Evolutionary conservation across 2,113 vertebrate species (phyloP).

Genomic region (Pelmatolapia mariae): DNA sequence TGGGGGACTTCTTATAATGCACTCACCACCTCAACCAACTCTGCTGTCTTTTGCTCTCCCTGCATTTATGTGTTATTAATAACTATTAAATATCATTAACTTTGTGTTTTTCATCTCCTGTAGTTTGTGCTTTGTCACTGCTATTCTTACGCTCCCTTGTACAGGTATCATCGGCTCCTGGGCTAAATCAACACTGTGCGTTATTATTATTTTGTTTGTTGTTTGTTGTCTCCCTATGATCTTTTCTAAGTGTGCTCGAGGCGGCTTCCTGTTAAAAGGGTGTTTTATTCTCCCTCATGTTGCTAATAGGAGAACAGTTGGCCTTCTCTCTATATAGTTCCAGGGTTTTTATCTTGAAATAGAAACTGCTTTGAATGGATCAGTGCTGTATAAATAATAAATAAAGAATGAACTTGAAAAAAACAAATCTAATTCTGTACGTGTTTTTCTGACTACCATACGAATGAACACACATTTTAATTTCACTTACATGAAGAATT

Average conservation of each 20-base stretch:
- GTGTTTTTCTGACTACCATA: neutral
- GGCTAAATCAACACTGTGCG: neutral
- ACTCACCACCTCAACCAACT: neutral
- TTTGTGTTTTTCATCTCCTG: neutral
- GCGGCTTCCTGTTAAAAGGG: neutral
- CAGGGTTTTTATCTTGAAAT: neutral
- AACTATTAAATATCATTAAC: neutral
- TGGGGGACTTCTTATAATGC: neutral
- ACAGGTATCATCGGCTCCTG: neutral
- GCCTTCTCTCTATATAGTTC: fast-evolving
- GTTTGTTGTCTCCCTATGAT: neutral
- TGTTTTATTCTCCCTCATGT: neutral
- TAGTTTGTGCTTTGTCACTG: neutral
- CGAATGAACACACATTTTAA: neutral
- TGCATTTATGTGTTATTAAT: neutral
- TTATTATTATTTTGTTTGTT: neutral
- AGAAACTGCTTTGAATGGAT: neutral
- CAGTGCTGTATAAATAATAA: neutral
- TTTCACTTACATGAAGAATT: neutral
- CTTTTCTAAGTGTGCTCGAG: neutral
- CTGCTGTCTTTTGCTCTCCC: neutral
- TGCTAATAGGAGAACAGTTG: neutral
- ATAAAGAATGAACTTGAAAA: neutral
- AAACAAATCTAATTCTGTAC: too few species aligned
- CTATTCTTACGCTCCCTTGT: fast-evolving